Base-by-base conservation (phyloP, 2,797 vertebrate species). In the Spondyliosoma cantharus region DNA sequence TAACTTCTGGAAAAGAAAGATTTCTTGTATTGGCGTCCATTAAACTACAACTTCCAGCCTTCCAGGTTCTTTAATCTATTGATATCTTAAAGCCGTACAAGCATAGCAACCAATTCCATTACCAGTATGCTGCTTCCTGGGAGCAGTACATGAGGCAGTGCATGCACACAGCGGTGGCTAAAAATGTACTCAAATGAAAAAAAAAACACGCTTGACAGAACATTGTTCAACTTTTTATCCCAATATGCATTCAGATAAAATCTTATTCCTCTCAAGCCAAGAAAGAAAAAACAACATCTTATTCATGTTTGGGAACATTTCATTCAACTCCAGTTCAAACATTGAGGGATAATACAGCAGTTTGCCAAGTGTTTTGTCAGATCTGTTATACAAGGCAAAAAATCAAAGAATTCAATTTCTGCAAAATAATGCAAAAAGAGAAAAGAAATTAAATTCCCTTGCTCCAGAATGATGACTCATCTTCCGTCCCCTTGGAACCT, bases 1-100 rank as follows among this genome's bases (percentile, higher is more conserved):
- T 45, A 46, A 67, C 42, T 20, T 43, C 24, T 9, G 56, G 29
- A 32, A 60, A 24, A 32, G 27, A 14, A 58, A 0, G 4, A 57
- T 49, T 60, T 27, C n/a, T 43, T n/a, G 20, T 50, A 64, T 60
- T 64, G 45, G 54, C 66, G n/a, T 62, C 64, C 80, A 48, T 48
- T 71, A 54, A 67, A 48, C n/a, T 17, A 2, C 25, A 3, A 24
- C n/a, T 61, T 16, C 3, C 2, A 25, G 8, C 4, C 50, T 50
- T 77, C 46, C 42, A 42, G 27, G 4, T 68, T 5, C 57, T 60
- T 70, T 17, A 50, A 72, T 52, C 48, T 54, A 29, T 37, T 11
- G 2, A 72, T 75, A 57, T 27, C 15, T 81, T 42, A 56, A 70
- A 66, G 52, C 4, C 20, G 9, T 25, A 22, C 17, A 32, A 27